These are phyloP conservation scores for Heterochromis multidens DNA, from an alignment of 2,113 vertebrate genomes.

Conservation along the genomic window DNA sequence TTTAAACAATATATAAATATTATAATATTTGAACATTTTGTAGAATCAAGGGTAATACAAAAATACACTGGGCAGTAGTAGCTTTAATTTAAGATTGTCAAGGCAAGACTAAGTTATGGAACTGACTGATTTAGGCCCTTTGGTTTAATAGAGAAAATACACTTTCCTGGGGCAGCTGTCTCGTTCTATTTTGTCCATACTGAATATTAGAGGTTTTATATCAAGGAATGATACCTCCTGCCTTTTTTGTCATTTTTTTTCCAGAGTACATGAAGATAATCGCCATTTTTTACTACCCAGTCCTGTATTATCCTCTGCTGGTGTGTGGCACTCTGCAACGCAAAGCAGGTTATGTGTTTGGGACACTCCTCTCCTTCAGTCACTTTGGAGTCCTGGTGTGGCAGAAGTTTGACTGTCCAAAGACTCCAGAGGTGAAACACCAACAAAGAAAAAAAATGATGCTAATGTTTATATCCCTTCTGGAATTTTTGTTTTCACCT, in stretches of 20 bases:
- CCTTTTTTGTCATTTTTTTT: neutral
- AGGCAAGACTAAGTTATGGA: too few relatives aligned
- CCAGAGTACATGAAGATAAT: slow-evolving; percentile 86
- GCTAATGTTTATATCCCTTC: neutral
- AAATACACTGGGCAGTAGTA: too few relatives aligned
- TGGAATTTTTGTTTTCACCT: neutral
- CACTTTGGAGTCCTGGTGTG: slow-evolving; percentile 81
- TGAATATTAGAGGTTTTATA: neutral
- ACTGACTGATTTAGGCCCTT: too few relatives aligned
- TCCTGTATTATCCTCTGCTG: slow-evolving; percentile 84
- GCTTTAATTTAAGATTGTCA: too few relatives aligned
- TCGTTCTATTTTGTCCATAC: neutral
- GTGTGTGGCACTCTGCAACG: slow-evolving; percentile 75
- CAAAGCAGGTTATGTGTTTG: slow-evolving; percentile 70
- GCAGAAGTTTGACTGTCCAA: slow-evolving; percentile 87
- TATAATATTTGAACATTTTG: too few relatives aligned
- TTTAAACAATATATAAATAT: neutral
- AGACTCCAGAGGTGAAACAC: slow-evolving; percentile 75
- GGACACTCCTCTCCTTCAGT: slow-evolving; percentile 81
- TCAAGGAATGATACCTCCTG: neutral
- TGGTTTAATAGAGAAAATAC: too few relatives aligned
- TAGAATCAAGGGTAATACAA: too few relatives aligned
- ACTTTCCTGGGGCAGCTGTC: neutral
- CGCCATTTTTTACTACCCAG: slow-evolving; percentile 85
- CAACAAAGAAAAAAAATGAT: neutral